A percentile compares a stretch with the other conserved stretches of the same genome.
Evolutionary conservation across 1,140 invertebrate species (phyloP).

Genomic region (Euwallacea similis): DNA sequence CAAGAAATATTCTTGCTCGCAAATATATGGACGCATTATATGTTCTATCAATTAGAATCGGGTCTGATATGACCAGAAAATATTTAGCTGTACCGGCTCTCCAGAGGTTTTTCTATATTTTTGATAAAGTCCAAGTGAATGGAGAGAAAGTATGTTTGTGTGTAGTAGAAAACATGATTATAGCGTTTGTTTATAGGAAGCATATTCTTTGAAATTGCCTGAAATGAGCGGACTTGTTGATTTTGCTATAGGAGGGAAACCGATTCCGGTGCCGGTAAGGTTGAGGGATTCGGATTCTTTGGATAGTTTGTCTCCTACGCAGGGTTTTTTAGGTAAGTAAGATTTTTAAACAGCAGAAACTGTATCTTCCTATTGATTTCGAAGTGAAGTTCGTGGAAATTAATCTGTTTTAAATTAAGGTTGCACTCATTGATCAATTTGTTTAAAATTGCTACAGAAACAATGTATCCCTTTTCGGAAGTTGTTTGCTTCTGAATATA

Average conservation of each 20-base stretch:
- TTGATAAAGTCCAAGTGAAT: slow-evolving; percentile 66
- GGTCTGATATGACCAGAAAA: slow-evolving; percentile 79
- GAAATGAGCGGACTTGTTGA: neutral
- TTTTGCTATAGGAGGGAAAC: slow-evolving; percentile 58
- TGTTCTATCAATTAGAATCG: slow-evolving; percentile 76
- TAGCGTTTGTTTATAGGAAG: no score
- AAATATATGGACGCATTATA: slow-evolving; percentile 83
- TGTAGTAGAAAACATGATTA: no score
- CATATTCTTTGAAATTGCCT: no score
- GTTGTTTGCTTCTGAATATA: no score
- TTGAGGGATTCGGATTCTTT: slow-evolving; percentile 50
- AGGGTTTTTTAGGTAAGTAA: neutral
- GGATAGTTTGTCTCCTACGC: slow-evolving; percentile 59
- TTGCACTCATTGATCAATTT: no score
- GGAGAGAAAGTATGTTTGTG: slow-evolving; percentile 10
- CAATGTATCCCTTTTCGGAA: no score
- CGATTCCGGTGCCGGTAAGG: slow-evolving; percentile 51
- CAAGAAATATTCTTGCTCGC: slow-evolving; percentile 72
- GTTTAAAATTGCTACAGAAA: no score
- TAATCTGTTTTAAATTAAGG: no score
- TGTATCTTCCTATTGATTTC: no score
- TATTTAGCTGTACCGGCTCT: slow-evolving; percentile 72
- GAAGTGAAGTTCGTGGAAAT: no score
- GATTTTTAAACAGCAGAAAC: no score
- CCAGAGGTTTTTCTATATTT: slow-evolving; percentile 82